Evolutionary conservation across 2,888 invertebrate species (phyloP).

Genomic region (Leptinotarsa juncta): DNA sequence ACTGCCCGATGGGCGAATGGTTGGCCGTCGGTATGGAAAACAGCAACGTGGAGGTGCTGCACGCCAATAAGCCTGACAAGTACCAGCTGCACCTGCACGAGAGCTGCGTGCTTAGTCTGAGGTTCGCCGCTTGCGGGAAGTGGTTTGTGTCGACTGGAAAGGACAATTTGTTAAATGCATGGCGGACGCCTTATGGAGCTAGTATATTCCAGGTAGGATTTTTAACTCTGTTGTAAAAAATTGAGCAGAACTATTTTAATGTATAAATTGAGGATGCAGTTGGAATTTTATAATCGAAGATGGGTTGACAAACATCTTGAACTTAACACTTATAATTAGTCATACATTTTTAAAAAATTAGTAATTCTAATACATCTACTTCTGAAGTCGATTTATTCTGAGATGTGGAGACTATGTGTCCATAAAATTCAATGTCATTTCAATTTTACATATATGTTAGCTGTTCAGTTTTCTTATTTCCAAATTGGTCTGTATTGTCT

Average conservation of each 20-base stretch:
- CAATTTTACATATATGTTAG: too few relatives aligned
- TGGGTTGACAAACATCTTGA: too few relatives aligned
- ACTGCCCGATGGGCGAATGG: slow-evolving; percentile 97
- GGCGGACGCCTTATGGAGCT: slow-evolving; percentile 98
- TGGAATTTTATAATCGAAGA: too few relatives aligned
- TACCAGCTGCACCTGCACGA: slow-evolving; percentile 97
- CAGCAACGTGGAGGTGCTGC: slow-evolving; percentile 94
- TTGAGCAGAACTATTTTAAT: not conserved
- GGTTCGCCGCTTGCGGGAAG: slow-evolving; percentile 95
- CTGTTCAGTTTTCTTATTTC: too few relatives aligned
- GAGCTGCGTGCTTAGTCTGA: slow-evolving; percentile 94
- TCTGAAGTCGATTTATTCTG: too few relatives aligned
- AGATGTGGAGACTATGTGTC: too few relatives aligned
- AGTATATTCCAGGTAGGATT: slow-evolving; percentile 92
- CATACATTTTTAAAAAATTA: too few relatives aligned
- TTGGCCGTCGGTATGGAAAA: slow-evolving; percentile 99
- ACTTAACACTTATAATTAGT: too few relatives aligned
- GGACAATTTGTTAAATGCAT: slow-evolving; percentile 96
- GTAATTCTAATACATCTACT: too few relatives aligned
- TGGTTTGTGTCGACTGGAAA: slow-evolving; percentile 99
- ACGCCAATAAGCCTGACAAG: slow-evolving; percentile 91
- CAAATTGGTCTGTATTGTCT: too few relatives aligned
- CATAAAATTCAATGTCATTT: too few relatives aligned
- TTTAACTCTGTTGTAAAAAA: not conserved
- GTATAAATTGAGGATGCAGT: too few relatives aligned